These are phyloP conservation scores for Rhingia campestris DNA, from an alignment of 2,888 invertebrate genomes.

Conservation along the genomic window DNA sequence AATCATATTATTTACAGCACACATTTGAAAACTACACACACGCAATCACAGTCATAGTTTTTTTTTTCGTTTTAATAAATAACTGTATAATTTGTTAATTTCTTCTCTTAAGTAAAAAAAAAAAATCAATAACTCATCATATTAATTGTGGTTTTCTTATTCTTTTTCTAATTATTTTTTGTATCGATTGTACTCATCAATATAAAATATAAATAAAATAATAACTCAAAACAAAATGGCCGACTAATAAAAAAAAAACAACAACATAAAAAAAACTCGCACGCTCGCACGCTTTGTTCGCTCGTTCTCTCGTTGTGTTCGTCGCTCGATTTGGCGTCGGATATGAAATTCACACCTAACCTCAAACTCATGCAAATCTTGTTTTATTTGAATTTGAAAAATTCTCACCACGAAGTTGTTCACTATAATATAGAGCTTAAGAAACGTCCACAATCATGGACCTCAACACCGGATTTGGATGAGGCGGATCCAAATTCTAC, in stretches of 20 bases:
- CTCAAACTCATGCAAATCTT: constrained; percentile 25
- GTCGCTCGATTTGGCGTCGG: constrained; percentile 68
- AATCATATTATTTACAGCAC: background rate
- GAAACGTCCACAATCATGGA: constrained; percentile 87
- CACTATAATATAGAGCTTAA: constrained; percentile 83
- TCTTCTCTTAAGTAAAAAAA: constrained; percentile 9
- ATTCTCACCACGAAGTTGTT: constrained; percentile 80
- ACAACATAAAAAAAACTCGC: constrained; percentile 49
- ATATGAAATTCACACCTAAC: constrained; percentile 38
- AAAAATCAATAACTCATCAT: constrained; percentile 22
- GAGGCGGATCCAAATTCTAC: constrained; percentile 79
- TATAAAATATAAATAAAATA: constrained; percentile 28
- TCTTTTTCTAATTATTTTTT: constrained; percentile 28
- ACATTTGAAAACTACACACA: constrained; percentile 12
- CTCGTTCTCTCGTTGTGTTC: constrained; percentile 55
- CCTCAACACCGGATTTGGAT: constrained; percentile 91
- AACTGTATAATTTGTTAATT: background rate
- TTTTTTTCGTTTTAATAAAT: constrained; percentile 5
- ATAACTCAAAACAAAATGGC: constrained; percentile 52
- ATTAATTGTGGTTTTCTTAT: constrained; percentile 42
- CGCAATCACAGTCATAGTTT: constrained; percentile 49
- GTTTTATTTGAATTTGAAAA: constrained; percentile 34
- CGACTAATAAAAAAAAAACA: constrained; percentile 50
- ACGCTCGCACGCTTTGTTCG: constrained; percentile 68
- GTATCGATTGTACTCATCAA: constrained; percentile 51